Evolutionary conservation across 2,797 vertebrate species (phyloP).

Genomic region (Danio tinwini): DNA sequence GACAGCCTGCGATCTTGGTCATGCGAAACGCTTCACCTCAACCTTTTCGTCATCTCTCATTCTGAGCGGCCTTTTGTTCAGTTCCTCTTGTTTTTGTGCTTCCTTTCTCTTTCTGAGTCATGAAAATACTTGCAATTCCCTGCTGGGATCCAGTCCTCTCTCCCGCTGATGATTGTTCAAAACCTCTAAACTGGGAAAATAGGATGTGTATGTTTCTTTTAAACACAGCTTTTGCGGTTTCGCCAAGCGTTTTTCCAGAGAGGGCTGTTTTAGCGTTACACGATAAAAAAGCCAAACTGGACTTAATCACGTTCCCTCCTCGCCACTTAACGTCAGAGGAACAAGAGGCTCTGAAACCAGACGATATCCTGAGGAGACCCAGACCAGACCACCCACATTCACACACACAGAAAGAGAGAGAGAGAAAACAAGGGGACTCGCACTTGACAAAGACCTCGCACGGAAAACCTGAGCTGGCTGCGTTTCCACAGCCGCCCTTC

Average conservation of each 20-base stretch:
- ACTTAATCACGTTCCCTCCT: constrained; percentile 49
- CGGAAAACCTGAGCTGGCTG: constrained; percentile 40
- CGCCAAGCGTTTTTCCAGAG: constrained; percentile 38
- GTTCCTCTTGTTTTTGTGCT: constrained; percentile 37
- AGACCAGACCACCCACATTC: constrained; percentile 42
- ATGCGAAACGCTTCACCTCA: constrained; percentile 47
- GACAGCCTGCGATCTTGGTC: constrained; percentile 42
- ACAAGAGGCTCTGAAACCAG: constrained; percentile 40
- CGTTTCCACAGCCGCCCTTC: constrained; percentile 40
- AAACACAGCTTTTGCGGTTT: constrained; percentile 35
- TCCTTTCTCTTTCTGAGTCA: constrained; percentile 46
- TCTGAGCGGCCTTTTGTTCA: constrained; percentile 23
- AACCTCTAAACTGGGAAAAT: constrained; percentile 37
- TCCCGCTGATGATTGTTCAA: constrained; percentile 45
- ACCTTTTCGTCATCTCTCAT: constrained; percentile 44
- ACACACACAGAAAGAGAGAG: not conserved
- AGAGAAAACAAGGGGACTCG: constrained; percentile 27
- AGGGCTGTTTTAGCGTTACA: constrained; percentile 39
- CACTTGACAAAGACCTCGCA: constrained; percentile 38
- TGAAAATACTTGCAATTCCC: constrained; percentile 43
- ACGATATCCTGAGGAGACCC: constrained; percentile 51
- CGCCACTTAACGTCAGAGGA: constrained; percentile 34
- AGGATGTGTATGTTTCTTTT: constrained; percentile 41
- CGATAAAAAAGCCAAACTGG: constrained; percentile 54
- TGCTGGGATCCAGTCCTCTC: constrained; percentile 24